Base-by-base conservation (phyloP, 1,140 invertebrate species). In the Antheraea mylitta region DNA sequence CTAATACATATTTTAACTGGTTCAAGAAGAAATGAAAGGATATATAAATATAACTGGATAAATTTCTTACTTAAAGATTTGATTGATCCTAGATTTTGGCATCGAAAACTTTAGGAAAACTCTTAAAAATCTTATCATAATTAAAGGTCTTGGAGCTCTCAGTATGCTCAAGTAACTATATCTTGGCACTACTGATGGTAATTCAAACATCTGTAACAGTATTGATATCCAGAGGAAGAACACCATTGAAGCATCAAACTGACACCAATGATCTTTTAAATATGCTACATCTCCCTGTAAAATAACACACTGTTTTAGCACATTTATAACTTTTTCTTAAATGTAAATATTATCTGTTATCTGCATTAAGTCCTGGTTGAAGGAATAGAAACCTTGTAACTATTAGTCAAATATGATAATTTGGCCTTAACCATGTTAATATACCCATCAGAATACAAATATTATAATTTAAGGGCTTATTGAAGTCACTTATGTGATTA, bases 31-130 rank as follows among this genome's bases (percentile, higher is more conserved):
- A 63, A 3, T 0, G 11, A 60, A 60, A 60, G 10, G 7, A 38
- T 11, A 37, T 58, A 6, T 36, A 0, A 42, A 7, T 58, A 6
- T 36, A 0, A 42, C 0, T 11, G 7, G 0, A 7, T 42, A 58
- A 48, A 92, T 30, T 30, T 30, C 95, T 95, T 95, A 99, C 98
- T 99, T 99, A 89, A 99, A 99, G 81, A 99, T 99, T 92, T 99
- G 98, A 92, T 99, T 99, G 64, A 99, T 99, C 79, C 99, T 95
- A 68, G 97, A 98, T 93, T 99, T 99, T 68, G 99, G 99, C 96
- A 99, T 98, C 16, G 98, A 98, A 90, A 99, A 99, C 87, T 99
- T 99, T 0, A 99, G 94, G 89, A 99, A 99, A 48, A 99, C 98
- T 79, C 99, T 94, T 53, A 99, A 95, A 87, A 99, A 99, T 71